Evolutionary conservation across 2,888 invertebrate genomes (phyloP), one percentile per base, ranked within the genome.

Genomic region (Dynastes maya): DNA sequence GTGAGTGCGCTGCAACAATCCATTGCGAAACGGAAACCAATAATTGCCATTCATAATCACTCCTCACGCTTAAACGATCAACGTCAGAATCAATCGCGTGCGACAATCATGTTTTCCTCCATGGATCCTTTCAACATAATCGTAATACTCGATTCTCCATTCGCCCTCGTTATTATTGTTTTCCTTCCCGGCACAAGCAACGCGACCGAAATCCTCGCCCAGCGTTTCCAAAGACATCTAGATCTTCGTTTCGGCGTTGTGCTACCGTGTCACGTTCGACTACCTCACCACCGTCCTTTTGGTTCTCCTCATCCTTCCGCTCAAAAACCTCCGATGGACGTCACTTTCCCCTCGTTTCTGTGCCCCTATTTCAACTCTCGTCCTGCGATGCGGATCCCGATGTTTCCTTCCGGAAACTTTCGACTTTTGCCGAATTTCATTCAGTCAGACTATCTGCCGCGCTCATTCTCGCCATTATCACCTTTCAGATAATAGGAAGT

Each of bases 381-480:
- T 27, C 22, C 16, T 13, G 22, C 68, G 61, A 55, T 13, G 37
- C 65, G 37, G 16, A 65, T 40, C 65, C 40, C 40, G 6, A 68
- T 49, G 61, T 29, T 68, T 68, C 49, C 68, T 68, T 68, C 68
- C 68, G 51, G 68, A 45, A 49, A 68, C 68, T 68, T 68, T 65
- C 65, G 40, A 65, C 65, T 45, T 64, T 65, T 68, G 37, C 51
- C 68, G 68, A 68, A 68, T 68, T 68, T 68, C 68, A 51, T 68
- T 68, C 51, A 49, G 68, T 68, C 68, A 49, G 51, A 51, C 68
- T 68, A 68, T 68, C 68, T 68, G 68, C 49, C 22, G 16, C 55
- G 55, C n/a, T 55, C 68, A 51, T 68, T 68, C 51, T 68, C 51
- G 68, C 68, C 51, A 68, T 68, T 68, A 68, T 68, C 51, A 49